Evolutionary conservation across 2,113 vertebrate genomes (phyloP).

Genomic region (Ammodytes dubius): DNA sequence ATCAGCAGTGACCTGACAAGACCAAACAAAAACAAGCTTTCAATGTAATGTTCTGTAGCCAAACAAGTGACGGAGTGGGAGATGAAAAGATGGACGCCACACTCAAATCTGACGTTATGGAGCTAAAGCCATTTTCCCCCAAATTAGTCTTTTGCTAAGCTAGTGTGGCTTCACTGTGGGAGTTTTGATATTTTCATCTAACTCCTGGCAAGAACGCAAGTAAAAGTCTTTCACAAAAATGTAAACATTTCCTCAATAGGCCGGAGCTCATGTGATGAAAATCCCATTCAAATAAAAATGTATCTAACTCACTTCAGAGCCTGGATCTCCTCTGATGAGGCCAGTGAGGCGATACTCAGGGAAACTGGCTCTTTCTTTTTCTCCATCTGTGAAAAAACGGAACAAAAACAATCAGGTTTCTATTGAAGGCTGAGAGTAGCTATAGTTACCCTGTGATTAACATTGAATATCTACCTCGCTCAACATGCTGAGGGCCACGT

Average conservation of each 20-base stretch:
- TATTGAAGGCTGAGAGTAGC: accelerated
- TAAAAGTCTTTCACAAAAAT: not conserved
- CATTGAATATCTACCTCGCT: slow-evolving; percentile 87
- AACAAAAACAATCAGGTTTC: not conserved
- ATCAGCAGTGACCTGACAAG: slow-evolving; percentile 91
- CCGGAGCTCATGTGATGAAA: too few relatives aligned
- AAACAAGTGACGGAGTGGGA: not conserved
- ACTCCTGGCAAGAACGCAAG: not conserved
- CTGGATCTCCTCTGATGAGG: slow-evolving; percentile 91
- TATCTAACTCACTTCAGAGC: slow-evolving; percentile 90
- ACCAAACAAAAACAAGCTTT: not conserved
- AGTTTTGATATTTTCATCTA: too few relatives aligned
- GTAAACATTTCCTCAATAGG: too few relatives aligned
- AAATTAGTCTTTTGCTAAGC: too few relatives aligned
- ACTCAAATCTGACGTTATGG: not conserved
- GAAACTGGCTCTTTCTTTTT: slow-evolving; percentile 94
- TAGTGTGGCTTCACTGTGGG: too few relatives aligned
- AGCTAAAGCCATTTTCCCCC: not conserved
- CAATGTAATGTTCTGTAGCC: not conserved
- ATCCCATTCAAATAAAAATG: not conserved
- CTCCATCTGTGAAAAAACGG: slow-evolving; percentile 86
- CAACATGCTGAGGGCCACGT: slow-evolving; percentile 94
- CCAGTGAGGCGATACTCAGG: slow-evolving; percentile 85
- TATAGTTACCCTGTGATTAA: too few relatives aligned
- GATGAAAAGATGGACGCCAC: too few relatives aligned